Conservation (phyloP, 1,140 invertebrate species). For the Orius insidiosus region DNA sequence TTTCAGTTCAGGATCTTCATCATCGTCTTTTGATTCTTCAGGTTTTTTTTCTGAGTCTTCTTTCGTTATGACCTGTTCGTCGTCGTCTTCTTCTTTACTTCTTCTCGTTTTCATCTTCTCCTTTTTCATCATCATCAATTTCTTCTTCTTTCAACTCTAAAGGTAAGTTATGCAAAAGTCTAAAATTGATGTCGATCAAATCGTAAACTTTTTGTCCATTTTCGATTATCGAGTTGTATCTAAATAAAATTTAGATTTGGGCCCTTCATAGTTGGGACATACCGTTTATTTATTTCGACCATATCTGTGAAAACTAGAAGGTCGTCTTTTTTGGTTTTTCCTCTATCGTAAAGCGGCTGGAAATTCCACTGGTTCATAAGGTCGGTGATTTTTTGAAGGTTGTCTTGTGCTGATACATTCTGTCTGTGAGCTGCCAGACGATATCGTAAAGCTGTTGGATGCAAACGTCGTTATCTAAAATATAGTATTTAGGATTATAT, state of each 20-base stretch:
- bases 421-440: constrained; percentile 38
- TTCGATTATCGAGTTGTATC: constrained; percentile 36
- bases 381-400: constrained; percentile 28
- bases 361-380: constrained; percentile 49
- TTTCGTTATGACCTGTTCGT: neutral
- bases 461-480: constrained; percentile 35
- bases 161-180: neutral
- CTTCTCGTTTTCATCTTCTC: constrained; percentile 9
- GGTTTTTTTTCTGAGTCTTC: neutral
- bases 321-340: constrained; percentile 15
- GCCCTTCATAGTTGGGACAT: neutral
- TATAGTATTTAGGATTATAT: neutral
- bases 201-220: constrained; percentile 34
- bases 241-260: constrained; percentile 1
- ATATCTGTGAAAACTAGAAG: neutral
- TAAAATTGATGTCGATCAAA: constrained; percentile 44
- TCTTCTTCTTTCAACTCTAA: neutral
- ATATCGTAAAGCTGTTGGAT: constrained; percentile 31
- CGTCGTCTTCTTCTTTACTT: neutral
- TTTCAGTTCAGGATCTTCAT: neutral
- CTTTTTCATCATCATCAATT: constrained; percentile 11
- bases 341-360: constrained; percentile 45
- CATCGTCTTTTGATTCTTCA: neutral
- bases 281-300: neutral
- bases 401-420: constrained; percentile 42